Evolutionary conservation across 2,113 vertebrate genomes (phyloP).

Genomic region (Erythrocercus mccallii): DNA sequence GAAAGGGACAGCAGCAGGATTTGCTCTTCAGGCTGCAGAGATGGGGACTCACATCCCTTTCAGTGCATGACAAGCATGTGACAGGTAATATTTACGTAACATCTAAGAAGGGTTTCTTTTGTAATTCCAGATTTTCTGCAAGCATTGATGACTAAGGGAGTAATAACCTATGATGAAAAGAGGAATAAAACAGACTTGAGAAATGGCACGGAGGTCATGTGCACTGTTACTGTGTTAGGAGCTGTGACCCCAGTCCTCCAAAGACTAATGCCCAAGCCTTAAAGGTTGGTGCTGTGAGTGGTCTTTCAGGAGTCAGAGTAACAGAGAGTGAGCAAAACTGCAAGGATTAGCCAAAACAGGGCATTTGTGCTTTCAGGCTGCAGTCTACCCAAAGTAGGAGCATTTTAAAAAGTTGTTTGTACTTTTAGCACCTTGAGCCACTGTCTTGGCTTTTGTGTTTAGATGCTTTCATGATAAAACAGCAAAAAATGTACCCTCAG

Average conservation of each 20-base stretch:
- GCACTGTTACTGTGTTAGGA: not conserved
- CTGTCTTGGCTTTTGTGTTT: not conserved
- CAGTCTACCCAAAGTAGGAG: not conserved
- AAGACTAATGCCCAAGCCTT: not conserved
- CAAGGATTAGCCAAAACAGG: not conserved
- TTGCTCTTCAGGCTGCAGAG: not conserved
- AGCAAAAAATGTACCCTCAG: not conserved
- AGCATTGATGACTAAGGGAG: not conserved
- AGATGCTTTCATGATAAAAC: not conserved
- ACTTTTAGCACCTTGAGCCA: not conserved
- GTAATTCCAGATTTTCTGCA: not conserved
- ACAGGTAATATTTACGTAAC: rapidly evolving
- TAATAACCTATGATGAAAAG: not conserved
- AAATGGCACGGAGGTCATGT: not conserved
- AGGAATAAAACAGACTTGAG: not conserved
- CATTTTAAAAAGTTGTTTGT: not conserved
- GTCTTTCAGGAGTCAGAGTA: not conserved
- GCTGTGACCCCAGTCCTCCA: not conserved
- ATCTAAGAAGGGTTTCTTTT: not conserved
- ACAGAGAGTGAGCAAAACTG: not conserved
- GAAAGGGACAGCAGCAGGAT: not conserved
- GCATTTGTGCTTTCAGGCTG: not conserved
- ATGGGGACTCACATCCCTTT: not conserved
- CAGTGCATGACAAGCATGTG: not conserved
- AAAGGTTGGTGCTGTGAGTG: not conserved